Percentiles rank a stretch among this genome's conserved stretches.
These are phyloP conservation scores for Clepsis dumicolana DNA, from an alignment of 2,888 invertebrate species.

Conservation along the genomic window DNA sequence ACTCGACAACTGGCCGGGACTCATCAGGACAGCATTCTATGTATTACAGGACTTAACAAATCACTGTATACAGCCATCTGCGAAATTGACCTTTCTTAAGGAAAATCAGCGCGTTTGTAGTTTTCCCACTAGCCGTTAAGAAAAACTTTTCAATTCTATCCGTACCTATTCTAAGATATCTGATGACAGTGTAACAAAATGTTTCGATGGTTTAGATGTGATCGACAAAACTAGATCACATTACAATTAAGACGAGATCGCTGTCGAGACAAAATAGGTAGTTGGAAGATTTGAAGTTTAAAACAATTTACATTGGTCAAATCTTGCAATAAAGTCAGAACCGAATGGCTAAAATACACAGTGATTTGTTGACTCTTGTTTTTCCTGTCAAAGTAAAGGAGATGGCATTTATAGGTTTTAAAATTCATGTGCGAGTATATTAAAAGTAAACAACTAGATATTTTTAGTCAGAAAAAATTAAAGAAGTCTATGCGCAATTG, in stretches of 20 bases:
- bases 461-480: not conserved
- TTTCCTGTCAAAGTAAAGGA: not conserved
- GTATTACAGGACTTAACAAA: slow-evolving; percentile 19
- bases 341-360: not conserved
- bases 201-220: too few relatives aligned
- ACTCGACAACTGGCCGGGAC: not conserved
- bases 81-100: not conserved
- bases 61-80: not conserved
- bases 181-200: too few relatives aligned
- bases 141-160: not conserved
- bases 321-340: not conserved
- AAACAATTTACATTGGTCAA: not conserved
- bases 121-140: not conserved
- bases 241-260: not conserved
- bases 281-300: too few relatives aligned
- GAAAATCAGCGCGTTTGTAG: not conserved
- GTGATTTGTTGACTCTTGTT: not conserved
- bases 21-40: slow-evolving; percentile 19
- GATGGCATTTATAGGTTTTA: not conserved
- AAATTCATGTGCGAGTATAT: not conserved
- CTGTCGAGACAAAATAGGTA: too few relatives aligned
- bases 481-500: not conserved
- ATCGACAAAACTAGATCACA: not conserved
- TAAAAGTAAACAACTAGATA: not conserved
- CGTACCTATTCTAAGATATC: not conserved